Evolutionary conservation across 2,888 invertebrate genomes (phyloP), one percentile per base, ranked within the genome.

Genomic region (Hydroisotoma schaefferi): DNA sequence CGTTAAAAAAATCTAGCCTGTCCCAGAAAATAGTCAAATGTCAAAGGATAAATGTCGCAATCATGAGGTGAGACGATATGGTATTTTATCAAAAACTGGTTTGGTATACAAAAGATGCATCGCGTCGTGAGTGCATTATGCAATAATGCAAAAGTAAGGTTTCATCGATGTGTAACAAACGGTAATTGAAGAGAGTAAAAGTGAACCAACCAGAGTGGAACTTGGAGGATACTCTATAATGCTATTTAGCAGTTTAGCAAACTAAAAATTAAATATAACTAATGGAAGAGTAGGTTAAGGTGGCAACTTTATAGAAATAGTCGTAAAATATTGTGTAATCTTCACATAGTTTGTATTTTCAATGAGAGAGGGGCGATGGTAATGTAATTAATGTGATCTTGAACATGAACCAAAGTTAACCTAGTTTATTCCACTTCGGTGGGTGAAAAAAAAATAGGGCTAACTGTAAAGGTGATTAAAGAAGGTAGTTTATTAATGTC

Each of bases 391-490:
- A 20, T 20, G 20, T 55, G 55, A 55, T 55, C 55, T 55, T 55
- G 55, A 55, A 47, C 55, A 33, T 55, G 55, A 55, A 55, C 47
- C 47, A 55, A 55, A 28, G 25, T 47, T 47, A 47, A 25, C 47
- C 47, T 25, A 47, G 12, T 23, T 47, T 23, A 33, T 33, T 33
- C 33, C 15, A 33, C 33, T 33, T 33, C 15, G 8, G 15, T 33
- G 15, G 8, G 33, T 10, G 15, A 10, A 10, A 10, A 10, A 33
- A 33, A 33, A 8, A 15, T n/a, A n/a, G n/a, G n/a, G n/a, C n/a
- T n/a, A n/a, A n/a, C n/a, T n/a, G n/a, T n/a, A n/a, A n/a, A n/a
- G n/a, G n/a, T n/a, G n/a, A n/a, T n/a, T n/a, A n/a, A n/a, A n/a
- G n/a, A n/a, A n/a, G n/a, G n/a, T n/a, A n/a, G n/a, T n/a, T n/a